A percentile compares a stretch with the other conserved stretches of the same genome.
Evolutionary conservation across 2,113 vertebrate species (phyloP).

Genomic region (Guaruba guarouba): DNA sequence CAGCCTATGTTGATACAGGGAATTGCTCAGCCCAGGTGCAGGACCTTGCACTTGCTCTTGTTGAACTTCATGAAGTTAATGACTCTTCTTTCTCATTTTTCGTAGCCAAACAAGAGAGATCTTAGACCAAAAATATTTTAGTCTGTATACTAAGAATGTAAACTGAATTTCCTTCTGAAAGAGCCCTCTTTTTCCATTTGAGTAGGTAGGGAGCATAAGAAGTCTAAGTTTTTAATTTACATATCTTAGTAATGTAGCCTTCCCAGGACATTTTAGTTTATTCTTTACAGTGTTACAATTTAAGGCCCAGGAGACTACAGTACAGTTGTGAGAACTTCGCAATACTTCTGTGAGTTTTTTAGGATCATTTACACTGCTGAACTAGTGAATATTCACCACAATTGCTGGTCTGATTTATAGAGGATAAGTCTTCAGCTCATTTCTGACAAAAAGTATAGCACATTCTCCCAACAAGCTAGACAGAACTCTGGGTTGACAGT

Average conservation of each 20-base stretch:
- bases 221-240: neutral
- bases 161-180: neutral
- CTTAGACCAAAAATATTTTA: neutral
- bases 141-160: neutral
- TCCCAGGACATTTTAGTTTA: neutral
- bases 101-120: neutral
- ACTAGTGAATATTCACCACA: neutral
- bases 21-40: neutral
- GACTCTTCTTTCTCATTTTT: neutral
- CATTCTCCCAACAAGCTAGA: neutral
- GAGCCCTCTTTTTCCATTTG: neutral
- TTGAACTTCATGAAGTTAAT: neutral
- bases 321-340: neutral
- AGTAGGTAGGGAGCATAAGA: neutral
- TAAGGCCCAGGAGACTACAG: neutral
- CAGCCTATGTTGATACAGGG: neutral
- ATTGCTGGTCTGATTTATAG: accelerated
- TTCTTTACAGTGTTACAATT: neutral
- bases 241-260: neutral
- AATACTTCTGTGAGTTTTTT: neutral
- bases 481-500: neutral
- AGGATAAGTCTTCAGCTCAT: neutral
- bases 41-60: neutral
- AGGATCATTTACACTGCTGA: neutral
- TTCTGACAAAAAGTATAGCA: neutral